Evolutionary conservation across 2,888 invertebrate species (phyloP).

Genomic region (Tetramorium bicarinatum): DNA sequence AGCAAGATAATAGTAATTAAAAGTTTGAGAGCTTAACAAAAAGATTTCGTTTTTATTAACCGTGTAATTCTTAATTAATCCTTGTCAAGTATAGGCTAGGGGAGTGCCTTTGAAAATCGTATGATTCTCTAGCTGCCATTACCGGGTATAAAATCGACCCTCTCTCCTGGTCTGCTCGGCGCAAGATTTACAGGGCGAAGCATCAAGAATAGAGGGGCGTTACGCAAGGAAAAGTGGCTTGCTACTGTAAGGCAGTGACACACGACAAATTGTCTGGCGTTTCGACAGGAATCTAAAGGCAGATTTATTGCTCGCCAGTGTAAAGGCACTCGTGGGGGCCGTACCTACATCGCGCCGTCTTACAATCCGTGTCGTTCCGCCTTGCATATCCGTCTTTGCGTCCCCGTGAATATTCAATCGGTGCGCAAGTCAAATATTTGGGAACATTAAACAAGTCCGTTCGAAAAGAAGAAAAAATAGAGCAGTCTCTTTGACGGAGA

Average conservation of each 20-base stretch:
- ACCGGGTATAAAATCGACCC: constrained; percentile 27
- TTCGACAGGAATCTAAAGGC: constrained; percentile 76
- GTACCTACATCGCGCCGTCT: constrained; percentile 56
- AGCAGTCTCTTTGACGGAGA: neutral
- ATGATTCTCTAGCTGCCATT: constrained; percentile 37
- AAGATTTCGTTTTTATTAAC: neutral
- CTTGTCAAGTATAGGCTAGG: constrained; percentile 3
- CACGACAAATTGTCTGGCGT: constrained; percentile 81
- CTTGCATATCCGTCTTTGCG: constrained; percentile 43
- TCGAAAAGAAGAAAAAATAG: neutral
- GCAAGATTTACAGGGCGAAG: constrained; percentile 58
- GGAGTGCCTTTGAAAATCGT: constrained; percentile 24
- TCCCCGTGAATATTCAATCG: constrained; percentile 60
- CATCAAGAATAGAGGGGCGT: constrained; percentile 63
- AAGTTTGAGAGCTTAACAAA: constrained; percentile 9
- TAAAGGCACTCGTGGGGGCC: constrained; percentile 65
- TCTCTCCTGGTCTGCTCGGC: constrained; percentile 29
- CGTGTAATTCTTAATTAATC: constrained; percentile 29
- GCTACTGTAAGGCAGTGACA: constrained; percentile 72
- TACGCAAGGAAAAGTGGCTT: constrained; percentile 66
- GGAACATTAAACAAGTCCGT: constrained; percentile 7
- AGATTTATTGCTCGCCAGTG: constrained; percentile 77
- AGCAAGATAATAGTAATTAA: neutral
- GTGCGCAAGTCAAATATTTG: constrained; percentile 11
- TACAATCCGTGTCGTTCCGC: constrained; percentile 58